Conservation (phyloP, 2,888 invertebrate genomes). For the Hydrotaea diabolus region DNA sequence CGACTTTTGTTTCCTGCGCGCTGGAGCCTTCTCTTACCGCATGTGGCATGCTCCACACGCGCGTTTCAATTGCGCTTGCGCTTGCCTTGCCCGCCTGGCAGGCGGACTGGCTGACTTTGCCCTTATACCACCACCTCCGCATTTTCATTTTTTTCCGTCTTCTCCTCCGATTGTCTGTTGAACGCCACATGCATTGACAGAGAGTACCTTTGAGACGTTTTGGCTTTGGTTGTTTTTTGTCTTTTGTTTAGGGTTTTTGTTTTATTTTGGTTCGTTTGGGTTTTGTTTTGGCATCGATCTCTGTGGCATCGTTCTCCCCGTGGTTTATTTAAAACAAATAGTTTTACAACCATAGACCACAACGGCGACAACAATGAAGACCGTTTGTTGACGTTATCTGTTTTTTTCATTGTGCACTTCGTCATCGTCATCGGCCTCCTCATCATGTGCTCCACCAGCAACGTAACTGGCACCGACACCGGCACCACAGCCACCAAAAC, state of each 20-base stretch:
- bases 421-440: constrained; percentile 49
- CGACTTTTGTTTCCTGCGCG: constrained; percentile 34
- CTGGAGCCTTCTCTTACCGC: constrained; percentile 41
- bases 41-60: constrained; percentile 66
- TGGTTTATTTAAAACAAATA: constrained; percentile 66
- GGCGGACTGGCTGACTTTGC: constrained; percentile 55
- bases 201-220: constrained; percentile 49
- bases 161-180: constrained; percentile 35
- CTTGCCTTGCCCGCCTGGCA: constrained; percentile 41
- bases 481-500: constrained; percentile 28
- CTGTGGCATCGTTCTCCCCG: constrained; percentile 50
- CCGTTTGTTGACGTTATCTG: constrained; percentile 61
- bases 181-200: constrained; percentile 66
- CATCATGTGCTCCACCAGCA: constrained; percentile 17
- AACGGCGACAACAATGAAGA: constrained; percentile 62
- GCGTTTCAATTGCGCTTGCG: constrained; percentile 51
- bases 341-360: constrained; percentile 65
- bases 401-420: constrained; percentile 39
- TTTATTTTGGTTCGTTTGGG: constrained; percentile 34
- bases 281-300: constrained; percentile 43
- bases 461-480: constrained; percentile 6
- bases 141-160: constrained; percentile 32
- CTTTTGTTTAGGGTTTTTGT: constrained; percentile 44
- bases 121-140: constrained; percentile 66
- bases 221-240: background rate